Conservation (phyloP, 2,797 vertebrate genomes). For the Eleutherodactylus coqui region DNA sequence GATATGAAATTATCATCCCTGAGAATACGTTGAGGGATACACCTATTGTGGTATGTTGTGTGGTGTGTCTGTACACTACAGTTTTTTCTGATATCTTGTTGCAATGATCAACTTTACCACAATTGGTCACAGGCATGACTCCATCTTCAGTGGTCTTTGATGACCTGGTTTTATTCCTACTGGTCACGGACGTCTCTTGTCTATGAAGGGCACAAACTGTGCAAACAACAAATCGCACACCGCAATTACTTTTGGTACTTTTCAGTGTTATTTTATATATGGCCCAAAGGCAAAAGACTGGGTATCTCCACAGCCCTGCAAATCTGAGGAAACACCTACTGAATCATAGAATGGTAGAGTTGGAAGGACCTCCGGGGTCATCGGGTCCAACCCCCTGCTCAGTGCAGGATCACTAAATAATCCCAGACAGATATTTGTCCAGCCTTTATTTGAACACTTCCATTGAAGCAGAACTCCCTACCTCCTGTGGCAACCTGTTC, state of each 20-base stretch:
- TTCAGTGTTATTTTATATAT: background rate
- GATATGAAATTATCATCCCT: slow-evolving; percentile 82
- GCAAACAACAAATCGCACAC: too few species aligned
- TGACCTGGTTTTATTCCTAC: background rate
- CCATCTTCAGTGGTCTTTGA: background rate
- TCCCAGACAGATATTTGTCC: too few species aligned
- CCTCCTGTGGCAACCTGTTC: too few species aligned
- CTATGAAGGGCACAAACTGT: background rate
- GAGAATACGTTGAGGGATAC: slow-evolving; percentile 83
- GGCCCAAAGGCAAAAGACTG: background rate
- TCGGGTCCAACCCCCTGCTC: too few species aligned
- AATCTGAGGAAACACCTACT: background rate
- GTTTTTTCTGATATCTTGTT: background rate
- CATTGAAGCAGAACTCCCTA: too few species aligned
- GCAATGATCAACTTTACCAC: background rate
- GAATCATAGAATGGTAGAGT: too few species aligned
- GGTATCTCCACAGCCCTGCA: background rate
- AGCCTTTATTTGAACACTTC: too few species aligned
- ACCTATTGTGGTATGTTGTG: slow-evolving; percentile 75
- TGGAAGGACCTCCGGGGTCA: too few species aligned
- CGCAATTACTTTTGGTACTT: background rate
- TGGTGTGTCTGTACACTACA: background rate
- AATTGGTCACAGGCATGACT: background rate
- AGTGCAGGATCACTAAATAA: too few species aligned
- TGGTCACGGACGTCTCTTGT: background rate